phyloP scores from a whole-genome alignment of 1,140 invertebrate genomes.

The Pseudomyrmex dendroicus region DNA sequence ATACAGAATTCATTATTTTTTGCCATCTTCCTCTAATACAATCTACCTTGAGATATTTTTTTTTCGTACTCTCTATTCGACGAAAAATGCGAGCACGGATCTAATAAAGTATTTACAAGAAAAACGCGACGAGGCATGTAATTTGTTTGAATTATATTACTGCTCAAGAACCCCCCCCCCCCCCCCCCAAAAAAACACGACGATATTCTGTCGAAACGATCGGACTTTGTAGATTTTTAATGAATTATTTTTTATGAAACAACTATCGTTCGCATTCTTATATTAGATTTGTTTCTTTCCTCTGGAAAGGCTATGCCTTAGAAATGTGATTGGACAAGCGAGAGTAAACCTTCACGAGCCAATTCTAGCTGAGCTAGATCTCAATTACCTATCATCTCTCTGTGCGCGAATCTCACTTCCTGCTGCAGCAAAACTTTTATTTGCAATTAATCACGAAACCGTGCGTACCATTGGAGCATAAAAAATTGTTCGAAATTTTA shows the following conservation, averaged over 20 bases:
- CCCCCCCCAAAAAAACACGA: slow-evolving; percentile 28
- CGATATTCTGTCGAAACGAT: background rate
- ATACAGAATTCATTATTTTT: background rate
- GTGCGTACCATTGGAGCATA: background rate
- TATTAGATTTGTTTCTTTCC: background rate
- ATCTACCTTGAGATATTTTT: background rate
- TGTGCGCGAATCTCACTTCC: too few species aligned
- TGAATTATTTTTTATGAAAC: slow-evolving; percentile 1
- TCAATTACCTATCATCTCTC: too few species aligned
- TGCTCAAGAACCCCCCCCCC: too few species aligned
- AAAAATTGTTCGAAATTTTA: slow-evolving; percentile 46
- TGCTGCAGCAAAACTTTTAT: background rate
- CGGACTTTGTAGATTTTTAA: background rate
- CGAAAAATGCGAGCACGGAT: background rate
- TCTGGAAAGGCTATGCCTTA: too few species aligned
- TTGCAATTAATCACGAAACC: background rate
- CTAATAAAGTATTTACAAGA: background rate
- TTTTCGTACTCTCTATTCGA: background rate
- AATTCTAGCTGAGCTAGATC: too few species aligned
- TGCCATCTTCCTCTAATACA: background rate
- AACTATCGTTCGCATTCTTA: background rate
- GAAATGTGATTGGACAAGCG: too few species aligned
- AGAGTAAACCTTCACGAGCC: too few species aligned
- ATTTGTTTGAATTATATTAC: too few species aligned
- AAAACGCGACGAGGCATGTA: too few species aligned